phyloP scores from a whole-genome alignment of 2,888 invertebrate genomes.

The Microctonus aethiopoides region DNA sequence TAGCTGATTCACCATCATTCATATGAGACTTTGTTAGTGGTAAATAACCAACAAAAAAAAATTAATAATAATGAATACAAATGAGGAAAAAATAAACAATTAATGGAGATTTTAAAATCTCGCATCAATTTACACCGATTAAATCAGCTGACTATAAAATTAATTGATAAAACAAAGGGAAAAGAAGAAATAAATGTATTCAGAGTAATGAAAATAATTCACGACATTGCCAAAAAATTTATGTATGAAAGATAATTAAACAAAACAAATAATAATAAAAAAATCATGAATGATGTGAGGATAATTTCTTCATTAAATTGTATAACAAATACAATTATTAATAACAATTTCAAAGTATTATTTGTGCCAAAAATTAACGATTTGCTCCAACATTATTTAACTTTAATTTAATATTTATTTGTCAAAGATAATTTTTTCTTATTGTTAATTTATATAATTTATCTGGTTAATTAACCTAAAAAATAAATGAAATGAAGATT shows the following conservation, averaged over 20 bases:
- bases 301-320: background rate
- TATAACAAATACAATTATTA: background rate
- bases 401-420: background rate
- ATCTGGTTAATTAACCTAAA: no score
- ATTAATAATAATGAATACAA: background rate
- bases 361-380: constrained; percentile 15
- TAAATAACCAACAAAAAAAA: constrained; percentile 8
- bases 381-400: background rate
- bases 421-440: background rate
- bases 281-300: background rate
- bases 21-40: constrained; percentile 26
- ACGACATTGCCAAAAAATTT: background rate
- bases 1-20: constrained; percentile 38
- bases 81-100: background rate
- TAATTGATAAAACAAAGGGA: background rate
- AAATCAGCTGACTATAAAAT: background rate
- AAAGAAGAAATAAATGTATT: background rate
- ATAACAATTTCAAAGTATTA: constrained; percentile 16
- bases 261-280: background rate
- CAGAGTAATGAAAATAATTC: background rate
- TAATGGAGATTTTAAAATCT: background rate
- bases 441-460: no score
- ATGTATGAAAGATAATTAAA: background rate
- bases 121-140: background rate
- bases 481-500: no score